phyloP scores from a whole-genome alignment of 1,140 invertebrate species.

The Lasioglossum baleicum region DNA sequence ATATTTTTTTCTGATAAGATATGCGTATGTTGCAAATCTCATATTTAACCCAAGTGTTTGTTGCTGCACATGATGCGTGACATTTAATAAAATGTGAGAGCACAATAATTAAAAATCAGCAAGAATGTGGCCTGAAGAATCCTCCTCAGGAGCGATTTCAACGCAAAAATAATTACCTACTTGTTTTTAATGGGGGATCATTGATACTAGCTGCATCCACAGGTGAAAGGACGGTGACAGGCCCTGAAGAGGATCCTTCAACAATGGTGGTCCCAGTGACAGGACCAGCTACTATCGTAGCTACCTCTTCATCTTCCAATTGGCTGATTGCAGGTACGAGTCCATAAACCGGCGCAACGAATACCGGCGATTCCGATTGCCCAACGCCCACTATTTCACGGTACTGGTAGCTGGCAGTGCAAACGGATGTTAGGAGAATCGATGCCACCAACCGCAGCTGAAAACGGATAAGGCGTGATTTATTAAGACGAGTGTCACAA shows the following conservation, averaged over 20 bases:
- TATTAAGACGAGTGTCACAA: constrained; percentile 31
- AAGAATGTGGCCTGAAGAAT: too few relatives aligned
- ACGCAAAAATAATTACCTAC: background rate
- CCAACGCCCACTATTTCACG: constrained; percentile 33
- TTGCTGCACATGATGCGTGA: too few relatives aligned
- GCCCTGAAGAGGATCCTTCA: constrained; percentile 20
- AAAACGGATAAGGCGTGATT: constrained; percentile 43
- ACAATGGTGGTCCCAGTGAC: constrained; percentile 14
- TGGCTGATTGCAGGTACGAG: constrained; percentile 19
- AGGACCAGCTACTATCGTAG: constrained; percentile 2
- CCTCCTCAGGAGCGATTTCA: too few relatives aligned
- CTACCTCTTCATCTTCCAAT: background rate
- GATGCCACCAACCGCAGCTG: constrained; percentile 38
- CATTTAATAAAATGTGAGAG: too few relatives aligned
- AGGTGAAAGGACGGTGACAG: constrained; percentile 3
- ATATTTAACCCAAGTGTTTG: too few relatives aligned
- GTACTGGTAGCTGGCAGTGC: constrained; percentile 40
- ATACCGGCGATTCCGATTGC: constrained; percentile 26
- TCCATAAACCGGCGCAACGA: constrained; percentile 28
- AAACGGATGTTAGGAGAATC: constrained; percentile 43
- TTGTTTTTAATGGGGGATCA: background rate
- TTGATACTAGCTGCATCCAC: fast-evolving
- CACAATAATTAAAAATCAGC: too few relatives aligned
- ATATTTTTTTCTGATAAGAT: too few relatives aligned
- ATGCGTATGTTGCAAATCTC: too few relatives aligned